phyloP scores from a whole-genome alignment of 2,888 invertebrate species.

The Nesidiocoris tenuis region DNA sequence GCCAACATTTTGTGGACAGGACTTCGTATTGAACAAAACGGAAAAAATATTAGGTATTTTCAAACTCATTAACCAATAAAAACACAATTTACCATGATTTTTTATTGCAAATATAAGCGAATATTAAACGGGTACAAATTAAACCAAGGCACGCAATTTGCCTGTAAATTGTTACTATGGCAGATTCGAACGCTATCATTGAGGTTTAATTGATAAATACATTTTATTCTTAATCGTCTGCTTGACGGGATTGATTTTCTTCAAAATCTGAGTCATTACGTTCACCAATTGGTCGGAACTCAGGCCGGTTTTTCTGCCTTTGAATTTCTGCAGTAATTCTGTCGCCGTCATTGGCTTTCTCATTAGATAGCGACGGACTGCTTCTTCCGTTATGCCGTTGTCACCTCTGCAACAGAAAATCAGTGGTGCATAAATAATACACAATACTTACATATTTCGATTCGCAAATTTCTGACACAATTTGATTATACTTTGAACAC shows the following conservation, averaged over 20 bases:
- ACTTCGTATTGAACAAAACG: no score
- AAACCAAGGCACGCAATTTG: no score
- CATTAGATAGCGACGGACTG: constrained; percentile 88
- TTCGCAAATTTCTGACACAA: no score
- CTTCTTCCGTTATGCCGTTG: constrained; percentile 90
- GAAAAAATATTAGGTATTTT: no score
- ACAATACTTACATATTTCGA: no score
- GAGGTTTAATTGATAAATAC: constrained; percentile 83
- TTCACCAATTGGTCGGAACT: constrained; percentile 88
- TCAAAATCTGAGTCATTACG: constrained; percentile 90
- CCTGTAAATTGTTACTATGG: background rate
- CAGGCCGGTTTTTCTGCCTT: constrained; percentile 87
- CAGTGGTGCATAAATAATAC: no score
- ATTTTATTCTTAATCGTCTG: constrained; percentile 90
- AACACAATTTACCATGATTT: no score
- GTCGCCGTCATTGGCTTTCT: constrained; percentile 98
- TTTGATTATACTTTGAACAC: no score
- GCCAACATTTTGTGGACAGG: no score
- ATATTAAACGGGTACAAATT: no score
- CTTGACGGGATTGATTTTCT: constrained; percentile 89
- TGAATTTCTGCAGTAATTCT: constrained; percentile 91
- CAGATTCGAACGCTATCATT: constrained; percentile 9
- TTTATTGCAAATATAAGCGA: no score
- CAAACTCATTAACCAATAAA: no score
- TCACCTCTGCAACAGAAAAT: constrained; percentile 68